Evolutionary conservation across 2,113 vertebrate genomes (phyloP).

Genomic region (Neoarius graeffei): DNA sequence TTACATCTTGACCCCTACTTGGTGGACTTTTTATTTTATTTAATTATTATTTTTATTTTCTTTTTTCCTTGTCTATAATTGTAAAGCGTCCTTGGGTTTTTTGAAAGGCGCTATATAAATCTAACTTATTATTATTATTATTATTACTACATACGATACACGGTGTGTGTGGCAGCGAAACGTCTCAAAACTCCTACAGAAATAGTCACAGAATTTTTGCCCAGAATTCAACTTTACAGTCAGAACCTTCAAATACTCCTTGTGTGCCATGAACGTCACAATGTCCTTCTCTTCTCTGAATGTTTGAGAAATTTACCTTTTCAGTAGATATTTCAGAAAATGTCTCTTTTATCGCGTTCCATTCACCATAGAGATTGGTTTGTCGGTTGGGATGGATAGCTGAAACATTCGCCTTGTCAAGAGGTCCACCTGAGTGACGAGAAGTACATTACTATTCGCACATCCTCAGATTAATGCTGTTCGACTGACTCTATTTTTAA

Average conservation of each 20-base stretch:
- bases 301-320: constrained; percentile 84
- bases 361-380: constrained; percentile 72
- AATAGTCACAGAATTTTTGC: too few relatives aligned
- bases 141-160: too few relatives aligned
- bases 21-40: too few relatives aligned
- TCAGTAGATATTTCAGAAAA: constrained; percentile 77
- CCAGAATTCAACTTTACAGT: too few relatives aligned
- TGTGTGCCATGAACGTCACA: constrained; percentile 76
- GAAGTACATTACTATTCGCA: constrained; percentile 64
- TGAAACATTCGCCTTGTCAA: constrained; percentile 71
- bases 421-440: constrained; percentile 75
- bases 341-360: constrained; percentile 75
- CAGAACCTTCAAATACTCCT: not conserved
- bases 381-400: constrained; percentile 64
- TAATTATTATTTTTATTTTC: too few relatives aligned
- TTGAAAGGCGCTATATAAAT: too few relatives aligned
- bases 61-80: too few relatives aligned
- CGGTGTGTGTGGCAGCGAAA: too few relatives aligned
- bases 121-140: too few relatives aligned
- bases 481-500: not conserved
- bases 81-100: too few relatives aligned
- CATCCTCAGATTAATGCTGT: not conserved
- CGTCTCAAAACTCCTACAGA: too few relatives aligned
- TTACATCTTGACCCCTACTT: too few relatives aligned
- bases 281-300: constrained; percentile 67